Evolutionary conservation across 2,888 invertebrate species (phyloP), one percentile per base, ranked within the genome.

Genomic region (Helobdella robusta): DNA sequence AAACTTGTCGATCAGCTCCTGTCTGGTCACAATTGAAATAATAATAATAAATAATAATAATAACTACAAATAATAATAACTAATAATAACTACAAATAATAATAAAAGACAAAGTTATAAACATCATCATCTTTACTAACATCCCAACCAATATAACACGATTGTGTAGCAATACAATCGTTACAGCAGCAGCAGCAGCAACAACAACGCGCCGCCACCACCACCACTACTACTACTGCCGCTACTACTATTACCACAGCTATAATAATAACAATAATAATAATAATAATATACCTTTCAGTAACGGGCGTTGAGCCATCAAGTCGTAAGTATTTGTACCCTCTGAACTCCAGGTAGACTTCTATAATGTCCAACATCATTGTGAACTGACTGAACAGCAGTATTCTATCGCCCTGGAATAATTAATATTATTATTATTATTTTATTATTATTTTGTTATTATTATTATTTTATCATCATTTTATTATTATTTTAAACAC

Each of bases 381-480:
- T 36, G 90, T 89, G 81, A 95, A 97, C 83, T 97, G 97, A 77
- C 91, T 92, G 82, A 97, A 97, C 71, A 97, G 84, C 67, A 97
- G 82, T 69, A 93, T 89, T 20, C 93, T 84, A 69, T 81, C 76
- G 23, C 77, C 79, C 78, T 75, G 68, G 61, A 73, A 72, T 20
- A 18, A 44, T 11, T 36, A 50, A 65, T 54, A n/a, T n/a, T n/a
- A n/a, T n/a, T n/a, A n/a, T n/a, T n/a, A n/a, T n/a, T n/a, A n/a
- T n/a, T n/a, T n/a, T n/a, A n/a, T n/a, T n/a, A n/a, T n/a, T n/a
- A n/a, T n/a, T n/a, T n/a, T n/a, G n/a, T n/a, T n/a, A n/a, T n/a
- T 61, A n/a, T 58, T 40, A 11, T 11, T 61, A 56, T 11, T 23
- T 58, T n/a, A 20, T 58, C 15, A 61, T 15, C 52, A 61, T 58